Base-by-base conservation (phyloP, 1,140 invertebrate genomes). In the Carposina sasakii region DNA sequence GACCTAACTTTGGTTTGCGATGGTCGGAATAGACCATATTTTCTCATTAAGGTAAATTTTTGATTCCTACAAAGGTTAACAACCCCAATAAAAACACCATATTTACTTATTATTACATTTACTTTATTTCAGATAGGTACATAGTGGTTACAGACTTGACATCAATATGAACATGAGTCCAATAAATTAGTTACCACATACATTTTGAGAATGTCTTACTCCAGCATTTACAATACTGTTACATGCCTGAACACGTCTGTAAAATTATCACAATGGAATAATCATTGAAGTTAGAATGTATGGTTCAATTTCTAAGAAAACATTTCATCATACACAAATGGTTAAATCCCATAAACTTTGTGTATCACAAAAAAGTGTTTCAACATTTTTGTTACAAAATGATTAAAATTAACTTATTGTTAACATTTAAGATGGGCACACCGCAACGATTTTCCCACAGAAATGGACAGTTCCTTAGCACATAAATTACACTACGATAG, bases 361-460 rank as follows among this genome's bases (percentile, higher is more conserved):
- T 63, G 47, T 45, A 52, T 48, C 57, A 54, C 52, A 47, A 69
- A 69, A 63, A 48, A n/a, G n/a, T n/a, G n/a, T n/a, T n/a, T n/a
- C n/a, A n/a, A n/a, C n/a, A n/a, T n/a, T n/a, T n/a, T n/a, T n/a
- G 20, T 39, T 70, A 71, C 55, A 68, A 70, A 71, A 53, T 59
- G 62, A 72, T 78, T 76, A 81, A 72, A 76, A 75, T 79, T 77
- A 81, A 84, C 75, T 81, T 81, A 81, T 72, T 68, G 61, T 74
- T 72, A 74, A 62, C 15, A 65, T 71, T 76, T 77, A 71, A 78
- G 72, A 77, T 71, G 70, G 72, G 62, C 52, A 72, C 67, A 70
- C 70, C 63, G 54, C 66, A 65, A 53, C 60, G 48, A 66, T 76
- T 48, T 65, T 59, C 66, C 67, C 59, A 60, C 62, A 49, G 64